Evolutionary conservation across 2,888 invertebrate genomes (phyloP), one percentile per base, ranked within the genome.

Genomic region (Idaea dimidiata): DNA sequence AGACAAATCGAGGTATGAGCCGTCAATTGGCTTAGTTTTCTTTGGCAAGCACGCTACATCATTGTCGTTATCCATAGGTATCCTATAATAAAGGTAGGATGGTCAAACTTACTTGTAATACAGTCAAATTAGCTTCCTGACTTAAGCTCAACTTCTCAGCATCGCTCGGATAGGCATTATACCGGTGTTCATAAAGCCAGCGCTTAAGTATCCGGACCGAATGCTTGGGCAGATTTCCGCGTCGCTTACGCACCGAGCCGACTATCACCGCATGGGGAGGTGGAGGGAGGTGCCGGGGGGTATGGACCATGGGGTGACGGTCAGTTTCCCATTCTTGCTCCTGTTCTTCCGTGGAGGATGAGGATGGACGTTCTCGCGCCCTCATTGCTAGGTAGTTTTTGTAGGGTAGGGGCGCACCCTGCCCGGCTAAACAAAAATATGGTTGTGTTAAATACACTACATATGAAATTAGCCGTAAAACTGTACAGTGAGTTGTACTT

Each of bases 101-200:
- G 6, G 17, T 5, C 8, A 6, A 32, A 62, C 76, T 80, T 74
- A 96, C 97, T 94, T 98, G 97, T 57, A 98, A 90, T 0, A 98
- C 97, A 0, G 97, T 97, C 57, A 97, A 93, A 80, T 96, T 96
- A 0, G 98, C 97, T 75, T 97, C 97, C 77, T 96, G 95, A 56
- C 98, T 97, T 32, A 98, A 91, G 0, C 96, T 95, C 18, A 96
- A 88, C 81, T 98, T 99, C 86, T 98, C 98, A 8, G 96, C 96
- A 82, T 98, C 99, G 75, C 96, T 97, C 0, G 98, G 98, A 83
- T 98, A 99, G 0, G 98, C 98, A 81, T 98, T 98, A 90, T 97
- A 98, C 54, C 98, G 94, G 81, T 99, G 98, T 66, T 98, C 97
- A 81, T 97, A 98, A 0, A 98, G 93, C 99, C 99, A 98, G 64